Base-by-base conservation (phyloP, 2,797 vertebrate species). In the Gastrophryne carolinensis region DNA sequence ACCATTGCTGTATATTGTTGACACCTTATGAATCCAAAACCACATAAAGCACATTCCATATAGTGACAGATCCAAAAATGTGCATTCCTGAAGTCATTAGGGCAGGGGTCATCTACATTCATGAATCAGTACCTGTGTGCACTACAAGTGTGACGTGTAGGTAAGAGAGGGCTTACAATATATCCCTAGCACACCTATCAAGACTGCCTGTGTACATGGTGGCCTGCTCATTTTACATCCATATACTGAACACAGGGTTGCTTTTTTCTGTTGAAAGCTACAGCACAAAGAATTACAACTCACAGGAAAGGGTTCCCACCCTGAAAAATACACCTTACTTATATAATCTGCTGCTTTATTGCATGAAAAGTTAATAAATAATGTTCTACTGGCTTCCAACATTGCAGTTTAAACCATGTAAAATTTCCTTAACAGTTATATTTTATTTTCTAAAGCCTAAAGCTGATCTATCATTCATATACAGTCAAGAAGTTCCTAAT, bases 121-220 rank as follows among this genome's bases (percentile, higher is more conserved):
- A 72, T 72, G 57, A 72, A 72, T 72, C 13, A 57, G 41, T 4
- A 34, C 56, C 57, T 72, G 41, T 72, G 3, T 57, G 24, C 11
- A 34, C 35, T 9, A 24, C 4, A n/a, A 17, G 26, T 58, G 53
- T 30, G 68, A 23, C 39, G 49, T 67, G 64, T 23, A 49, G 30
- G 30, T 47, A 7, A 11, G 9, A 1, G 4, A 67, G 35, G 23
- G 23, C 50, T n/a, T n/a, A n/a, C n/a, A n/a, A n/a, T n/a, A n/a
- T n/a, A n/a, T n/a, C n/a, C n/a, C n/a, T 19, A 39, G 6, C 24
- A 32, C 19, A 60, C 3, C 30, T 29, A 23, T 71, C 11, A 34
- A 34, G 19, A 3, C 26, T 44, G 5, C 27, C 57, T 30, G 24
- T 35, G 17, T 35, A 44, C 39, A 52, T 24, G 56, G 6, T 61